Evolutionary conservation across 2,797 vertebrate species (phyloP).

Genomic region (Spea hammondii): DNA sequence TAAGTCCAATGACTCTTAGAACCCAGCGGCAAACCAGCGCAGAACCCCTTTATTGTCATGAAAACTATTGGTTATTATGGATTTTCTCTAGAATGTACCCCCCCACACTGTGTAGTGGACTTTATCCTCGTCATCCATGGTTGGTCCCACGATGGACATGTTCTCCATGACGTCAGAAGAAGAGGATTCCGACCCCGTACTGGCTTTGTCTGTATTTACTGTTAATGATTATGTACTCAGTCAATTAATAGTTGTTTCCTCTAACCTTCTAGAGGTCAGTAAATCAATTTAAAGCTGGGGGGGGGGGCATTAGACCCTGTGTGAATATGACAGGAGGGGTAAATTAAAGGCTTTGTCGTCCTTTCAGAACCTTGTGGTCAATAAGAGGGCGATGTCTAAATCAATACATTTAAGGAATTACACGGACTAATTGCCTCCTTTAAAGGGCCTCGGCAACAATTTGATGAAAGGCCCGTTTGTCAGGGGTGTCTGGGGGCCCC

Average conservation of each 20-base stretch:
- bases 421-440: background rate
- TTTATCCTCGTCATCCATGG: no score
- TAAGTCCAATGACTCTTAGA: no score
- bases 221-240: constrained; percentile 10
- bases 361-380: background rate
- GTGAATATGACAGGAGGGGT: background rate
- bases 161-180: background rate
- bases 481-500: no score
- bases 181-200: background rate
- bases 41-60: no score
- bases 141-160: no score
- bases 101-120: no score
- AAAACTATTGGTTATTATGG: no score
- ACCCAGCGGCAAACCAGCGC: no score
- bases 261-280: background rate
- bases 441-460: background rate
- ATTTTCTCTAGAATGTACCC: no score
- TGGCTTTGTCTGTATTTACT: background rate
- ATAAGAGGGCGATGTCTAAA: no score
- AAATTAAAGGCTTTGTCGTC: background rate
- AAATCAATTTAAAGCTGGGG: background rate
- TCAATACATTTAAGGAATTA: background rate
- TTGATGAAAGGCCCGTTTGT: no score
- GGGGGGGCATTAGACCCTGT: background rate
- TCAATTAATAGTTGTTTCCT: background rate